Evolutionary conservation across 2,113 vertebrate species (phyloP).

Genomic region (Dipodomys spectabilis): DNA sequence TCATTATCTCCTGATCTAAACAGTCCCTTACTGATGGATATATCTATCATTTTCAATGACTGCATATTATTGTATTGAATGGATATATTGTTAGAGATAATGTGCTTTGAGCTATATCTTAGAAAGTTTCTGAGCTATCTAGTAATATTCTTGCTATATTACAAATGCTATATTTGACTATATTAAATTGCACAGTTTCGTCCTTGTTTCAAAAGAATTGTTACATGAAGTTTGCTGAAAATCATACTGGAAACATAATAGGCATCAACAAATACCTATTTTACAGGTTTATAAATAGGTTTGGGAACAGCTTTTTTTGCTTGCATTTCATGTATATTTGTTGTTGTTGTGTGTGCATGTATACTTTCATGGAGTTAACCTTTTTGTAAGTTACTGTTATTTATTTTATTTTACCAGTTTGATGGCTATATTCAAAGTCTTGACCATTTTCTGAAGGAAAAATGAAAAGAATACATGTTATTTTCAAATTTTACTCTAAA

Average conservation of each 20-base stretch:
- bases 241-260: slow-evolving; percentile 10
- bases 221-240: slow-evolving; percentile 4
- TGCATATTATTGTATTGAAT: background rate
- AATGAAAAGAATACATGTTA: background rate
- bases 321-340: background rate
- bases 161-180: background rate
- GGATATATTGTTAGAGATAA: background rate
- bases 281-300: background rate
- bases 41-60: background rate
- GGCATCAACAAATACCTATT: background rate
- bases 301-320: background rate
- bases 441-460: slow-evolving; percentile 53
- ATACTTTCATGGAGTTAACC: too few species aligned
- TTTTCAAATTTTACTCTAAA: slow-evolving; percentile 51
- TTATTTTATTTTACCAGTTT: slow-evolving; percentile 8
- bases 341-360: too few species aligned
- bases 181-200: slow-evolving; percentile 31
- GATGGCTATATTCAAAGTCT: background rate
- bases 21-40: background rate
- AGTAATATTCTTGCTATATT: slow-evolving; percentile 26
- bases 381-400: background rate
- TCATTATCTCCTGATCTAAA: background rate
- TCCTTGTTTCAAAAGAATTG: background rate
- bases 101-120: slow-evolving; percentile 12
- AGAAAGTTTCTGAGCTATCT: slow-evolving; percentile 19